phyloP scores from a whole-genome alignment of 2,113 vertebrate species.

The Trogon melanurus region DNA sequence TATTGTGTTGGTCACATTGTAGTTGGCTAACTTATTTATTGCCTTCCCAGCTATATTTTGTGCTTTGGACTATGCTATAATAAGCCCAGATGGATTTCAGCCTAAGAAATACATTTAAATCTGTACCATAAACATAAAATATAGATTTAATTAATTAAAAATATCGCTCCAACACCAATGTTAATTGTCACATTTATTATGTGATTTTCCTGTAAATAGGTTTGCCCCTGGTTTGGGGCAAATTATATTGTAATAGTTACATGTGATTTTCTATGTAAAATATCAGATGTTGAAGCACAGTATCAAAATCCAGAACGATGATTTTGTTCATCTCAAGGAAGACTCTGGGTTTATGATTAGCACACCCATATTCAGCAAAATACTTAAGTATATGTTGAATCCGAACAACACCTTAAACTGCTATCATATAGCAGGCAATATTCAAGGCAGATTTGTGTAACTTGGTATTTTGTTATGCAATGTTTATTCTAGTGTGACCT shows the following conservation, averaged over 20 bases:
- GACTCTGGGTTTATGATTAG: not conserved
- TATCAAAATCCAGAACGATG: not conserved
- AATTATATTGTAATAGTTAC: not conserved
- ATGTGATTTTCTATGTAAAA: not conserved
- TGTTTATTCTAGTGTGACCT: not conserved
- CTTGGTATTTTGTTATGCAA: not conserved
- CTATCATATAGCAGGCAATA: not conserved
- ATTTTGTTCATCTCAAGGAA: not conserved
- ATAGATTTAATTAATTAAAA: not conserved
- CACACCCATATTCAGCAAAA: not conserved
- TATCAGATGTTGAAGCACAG: not conserved
- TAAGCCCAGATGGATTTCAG: slow-evolving; percentile 41
- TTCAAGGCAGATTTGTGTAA: not conserved
- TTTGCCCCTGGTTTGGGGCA: not conserved
- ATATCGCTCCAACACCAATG: not conserved
- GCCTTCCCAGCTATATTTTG: slow-evolving; percentile 44
- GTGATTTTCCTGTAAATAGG: not conserved
- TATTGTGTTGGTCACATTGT: slow-evolving; percentile 32
- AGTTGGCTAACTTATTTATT: slow-evolving; percentile 54
- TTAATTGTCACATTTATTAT: not conserved
- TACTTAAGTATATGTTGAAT: not conserved
- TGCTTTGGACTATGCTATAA: slow-evolving; percentile 4
- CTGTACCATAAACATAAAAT: not conserved
- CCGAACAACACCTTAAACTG: not conserved
- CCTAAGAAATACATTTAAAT: not conserved